A percentile compares a stretch with the other conserved stretches of the same genome.
These are phyloP conservation scores for Sandelia bainsii DNA, from an alignment of 2,797 vertebrate genomes.

Conservation along the genomic window DNA sequence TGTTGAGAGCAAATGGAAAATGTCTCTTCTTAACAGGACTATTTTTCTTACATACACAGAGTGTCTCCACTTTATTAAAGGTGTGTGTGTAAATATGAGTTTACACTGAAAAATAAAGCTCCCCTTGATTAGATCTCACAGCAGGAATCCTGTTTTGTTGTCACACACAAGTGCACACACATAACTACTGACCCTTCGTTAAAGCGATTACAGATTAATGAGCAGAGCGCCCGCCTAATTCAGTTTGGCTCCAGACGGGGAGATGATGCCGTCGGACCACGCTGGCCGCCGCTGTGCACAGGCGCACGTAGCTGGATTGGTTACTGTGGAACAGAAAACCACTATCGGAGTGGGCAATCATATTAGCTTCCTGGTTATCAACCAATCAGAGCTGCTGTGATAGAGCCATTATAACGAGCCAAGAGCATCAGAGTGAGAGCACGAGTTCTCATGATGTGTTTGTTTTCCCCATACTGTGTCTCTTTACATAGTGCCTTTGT, in stretches of 20 bases:
- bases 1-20: conserved; percentile 35
- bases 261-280: conserved; percentile 42
- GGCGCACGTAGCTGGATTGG: not conserved
- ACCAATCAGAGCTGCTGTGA: conserved; percentile 37
- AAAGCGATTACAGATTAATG: conserved; percentile 78
- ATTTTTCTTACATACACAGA: not conserved
- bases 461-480: not conserved
- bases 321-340: conserved; percentile 14
- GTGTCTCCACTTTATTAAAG: not conserved
- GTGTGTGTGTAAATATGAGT: not conserved
- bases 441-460: not conserved
- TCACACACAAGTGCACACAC: conserved; percentile 8
- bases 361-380: conserved; percentile 45
- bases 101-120: conserved; percentile 9
- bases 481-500: not conserved
- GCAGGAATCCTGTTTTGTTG: conserved; percentile 10
- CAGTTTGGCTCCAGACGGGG: conserved; percentile 54
- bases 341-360: conserved; percentile 19
- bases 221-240: conserved; percentile 70
- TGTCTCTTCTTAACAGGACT: not conserved
- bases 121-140: not conserved
- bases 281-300: conserved; percentile 11
- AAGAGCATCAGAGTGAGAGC: conserved; percentile 20
- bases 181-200: conserved; percentile 57
- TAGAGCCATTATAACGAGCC: not conserved